phyloP scores from a whole-genome alignment of 2,113 vertebrate species.

The Apeltes quadracus region DNA sequence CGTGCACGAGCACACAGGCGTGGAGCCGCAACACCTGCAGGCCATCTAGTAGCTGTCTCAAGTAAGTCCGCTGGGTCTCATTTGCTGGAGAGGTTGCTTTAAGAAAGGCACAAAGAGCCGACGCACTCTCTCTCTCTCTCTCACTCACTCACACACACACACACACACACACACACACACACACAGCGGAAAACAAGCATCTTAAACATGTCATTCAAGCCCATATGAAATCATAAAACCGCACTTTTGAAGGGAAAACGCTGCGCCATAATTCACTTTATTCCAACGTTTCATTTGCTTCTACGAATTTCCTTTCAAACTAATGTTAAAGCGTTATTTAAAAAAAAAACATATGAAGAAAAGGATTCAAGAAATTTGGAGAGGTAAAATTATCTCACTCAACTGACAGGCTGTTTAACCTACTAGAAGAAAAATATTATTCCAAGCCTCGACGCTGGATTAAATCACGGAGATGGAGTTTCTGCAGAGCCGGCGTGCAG shows the following conservation, averaged over 20 bases:
- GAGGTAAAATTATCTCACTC: constrained; percentile 55
- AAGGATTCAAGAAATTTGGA: constrained; percentile 44
- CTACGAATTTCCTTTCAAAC: constrained; percentile 31
- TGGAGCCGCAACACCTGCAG: constrained; percentile 71
- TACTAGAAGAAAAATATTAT: constrained; percentile 66
- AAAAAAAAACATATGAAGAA: constrained; percentile 10
- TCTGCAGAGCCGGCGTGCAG: constrained; percentile 38
- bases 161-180: constrained; percentile 7
- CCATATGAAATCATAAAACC: constrained; percentile 18
- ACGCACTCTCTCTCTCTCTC: too few species aligned
- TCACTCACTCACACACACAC: constrained; percentile 10
- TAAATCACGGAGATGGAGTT: constrained; percentile 53
- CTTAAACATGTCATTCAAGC: constrained; percentile 38
- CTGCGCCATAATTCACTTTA: constrained; percentile 22
- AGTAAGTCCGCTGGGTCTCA: constrained; percentile 61
- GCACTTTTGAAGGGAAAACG: not conserved
- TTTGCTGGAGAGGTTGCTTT: constrained; percentile 56
- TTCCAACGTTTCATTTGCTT: constrained; percentile 16
- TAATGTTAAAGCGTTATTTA: not conserved
- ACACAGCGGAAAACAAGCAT: constrained; percentile 35
- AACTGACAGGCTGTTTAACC: constrained; percentile 50
- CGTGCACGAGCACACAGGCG: constrained; percentile 1
- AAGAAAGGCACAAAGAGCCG: constrained; percentile 52
- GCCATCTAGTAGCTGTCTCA: constrained; percentile 69
- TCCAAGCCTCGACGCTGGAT: constrained; percentile 59